Conservation (phyloP, 2,888 invertebrate genomes). For the Euplagia quadripunctaria region DNA sequence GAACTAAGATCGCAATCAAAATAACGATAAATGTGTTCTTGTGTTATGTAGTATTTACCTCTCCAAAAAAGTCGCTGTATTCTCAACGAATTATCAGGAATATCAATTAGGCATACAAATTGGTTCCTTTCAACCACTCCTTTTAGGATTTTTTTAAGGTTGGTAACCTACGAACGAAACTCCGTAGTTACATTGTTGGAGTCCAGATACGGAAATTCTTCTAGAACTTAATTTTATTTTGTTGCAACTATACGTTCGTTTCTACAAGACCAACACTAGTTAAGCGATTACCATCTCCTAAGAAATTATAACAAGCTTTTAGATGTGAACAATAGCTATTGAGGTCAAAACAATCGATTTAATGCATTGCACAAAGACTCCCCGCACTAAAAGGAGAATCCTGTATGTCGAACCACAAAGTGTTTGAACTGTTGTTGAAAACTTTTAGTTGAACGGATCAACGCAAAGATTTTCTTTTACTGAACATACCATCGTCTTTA, state of each 20-base stretch:
- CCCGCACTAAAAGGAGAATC: constrained; percentile 77
- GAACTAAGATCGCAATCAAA: too few relatives aligned
- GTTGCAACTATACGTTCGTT: background rate
- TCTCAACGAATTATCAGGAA: too few relatives aligned
- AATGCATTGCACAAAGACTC: constrained; percentile 66
- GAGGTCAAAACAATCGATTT: constrained; percentile 64
- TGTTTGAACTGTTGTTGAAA: constrained; percentile 86
- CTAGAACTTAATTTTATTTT: background rate
- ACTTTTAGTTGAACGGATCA: constrained; percentile 80
- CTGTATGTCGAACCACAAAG: constrained; percentile 81
- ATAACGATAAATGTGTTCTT: too few relatives aligned
- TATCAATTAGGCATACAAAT: too few relatives aligned
- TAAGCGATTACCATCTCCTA: background rate
- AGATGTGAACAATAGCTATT: constrained; percentile 38
- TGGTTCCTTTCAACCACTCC: too few relatives aligned
- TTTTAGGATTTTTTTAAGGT: too few relatives aligned
- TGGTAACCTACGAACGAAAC: too few relatives aligned
- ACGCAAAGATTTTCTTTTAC: constrained; percentile 74
- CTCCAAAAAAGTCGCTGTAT: too few relatives aligned
- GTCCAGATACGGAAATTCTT: background rate
- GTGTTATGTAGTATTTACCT: too few relatives aligned
- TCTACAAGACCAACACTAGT: background rate
- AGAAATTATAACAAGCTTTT: constrained; percentile 20
- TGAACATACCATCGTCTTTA: constrained; percentile 69
- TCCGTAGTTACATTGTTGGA: too few relatives aligned